Evolutionary conservation across 2,797 vertebrate species (phyloP).

Genomic region (Scolopax rusticola): DNA sequence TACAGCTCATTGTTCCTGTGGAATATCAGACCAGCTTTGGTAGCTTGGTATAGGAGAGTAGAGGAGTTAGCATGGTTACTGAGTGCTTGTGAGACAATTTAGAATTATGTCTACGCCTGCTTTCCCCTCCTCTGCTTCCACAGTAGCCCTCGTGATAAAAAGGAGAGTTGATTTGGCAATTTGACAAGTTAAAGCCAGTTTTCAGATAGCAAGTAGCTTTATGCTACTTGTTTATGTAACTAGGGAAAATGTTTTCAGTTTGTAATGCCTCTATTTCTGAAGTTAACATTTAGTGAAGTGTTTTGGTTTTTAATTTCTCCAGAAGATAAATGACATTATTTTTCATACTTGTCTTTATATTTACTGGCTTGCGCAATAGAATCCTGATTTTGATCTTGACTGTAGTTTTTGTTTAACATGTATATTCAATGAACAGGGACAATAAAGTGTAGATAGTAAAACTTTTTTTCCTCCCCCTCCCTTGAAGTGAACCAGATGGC

Average conservation of each 20-base stretch:
- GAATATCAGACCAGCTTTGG: background rate
- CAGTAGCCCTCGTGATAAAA: background rate
- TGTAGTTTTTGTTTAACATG: background rate
- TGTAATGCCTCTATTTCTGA: background rate
- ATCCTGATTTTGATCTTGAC: background rate
- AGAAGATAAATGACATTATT: background rate
- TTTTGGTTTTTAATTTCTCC: background rate
- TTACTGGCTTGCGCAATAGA: background rate
- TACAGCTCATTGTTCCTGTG: background rate
- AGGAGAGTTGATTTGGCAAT: background rate
- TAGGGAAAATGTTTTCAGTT: background rate
- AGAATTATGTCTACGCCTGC: background rate
- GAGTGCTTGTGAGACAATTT: background rate
- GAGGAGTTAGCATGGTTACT: background rate
- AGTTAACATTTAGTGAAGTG: background rate
- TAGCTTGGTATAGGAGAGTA: background rate
- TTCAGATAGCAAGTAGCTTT: background rate
- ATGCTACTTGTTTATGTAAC: background rate
- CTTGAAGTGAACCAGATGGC: slow-evolving; percentile 86
- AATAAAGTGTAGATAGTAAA: background rate
- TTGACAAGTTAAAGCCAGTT: background rate
- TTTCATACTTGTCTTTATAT: background rate
- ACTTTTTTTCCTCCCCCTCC: background rate
- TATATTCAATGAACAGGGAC: background rate
- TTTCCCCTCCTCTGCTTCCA: background rate